Percentiles rank a stretch among this genome's conserved stretches.
Evolutionary conservation across 2,888 invertebrate genomes (phyloP).

Genomic region (Disparrhopalites patrizii): DNA sequence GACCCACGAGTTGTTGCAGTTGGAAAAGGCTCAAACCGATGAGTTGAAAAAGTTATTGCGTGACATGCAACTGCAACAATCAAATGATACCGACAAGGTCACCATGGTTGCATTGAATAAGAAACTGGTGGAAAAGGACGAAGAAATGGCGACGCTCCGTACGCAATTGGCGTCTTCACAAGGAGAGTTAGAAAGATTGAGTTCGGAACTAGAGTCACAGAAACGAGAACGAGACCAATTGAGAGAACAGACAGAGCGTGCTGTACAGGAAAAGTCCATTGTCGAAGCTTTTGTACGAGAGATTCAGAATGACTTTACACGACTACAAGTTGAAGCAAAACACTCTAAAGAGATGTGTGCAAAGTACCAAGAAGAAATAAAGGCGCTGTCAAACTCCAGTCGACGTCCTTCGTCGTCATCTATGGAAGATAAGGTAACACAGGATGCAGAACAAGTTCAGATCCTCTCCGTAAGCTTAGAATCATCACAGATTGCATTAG

Average conservation of each 20-base stretch:
- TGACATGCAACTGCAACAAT: background rate
- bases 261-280: background rate
- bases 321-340: too few relatives aligned
- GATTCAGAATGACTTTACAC: too few relatives aligned
- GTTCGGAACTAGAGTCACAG: background rate
- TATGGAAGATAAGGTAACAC: background rate
- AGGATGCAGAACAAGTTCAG: background rate
- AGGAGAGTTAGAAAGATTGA: background rate
- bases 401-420: background rate
- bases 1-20: background rate
- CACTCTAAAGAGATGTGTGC: background rate
- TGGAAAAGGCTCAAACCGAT: constrained; percentile 5
- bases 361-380: background rate
- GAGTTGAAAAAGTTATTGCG: constrained; percentile 13
- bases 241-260: background rate
- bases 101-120: background rate
- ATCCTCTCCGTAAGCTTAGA: background rate
- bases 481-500: background rate
- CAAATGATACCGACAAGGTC: background rate
- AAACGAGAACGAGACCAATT: background rate
- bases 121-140: constrained; percentile 4
- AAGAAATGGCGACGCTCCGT: background rate
- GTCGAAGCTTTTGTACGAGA: too few relatives aligned
- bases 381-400: background rate
- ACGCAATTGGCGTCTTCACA: constrained; percentile 3